Evolutionary conservation across 2,888 invertebrate genomes (phyloP), one percentile per base, ranked within the genome.

Genomic region (Diplolepis rosae): DNA sequence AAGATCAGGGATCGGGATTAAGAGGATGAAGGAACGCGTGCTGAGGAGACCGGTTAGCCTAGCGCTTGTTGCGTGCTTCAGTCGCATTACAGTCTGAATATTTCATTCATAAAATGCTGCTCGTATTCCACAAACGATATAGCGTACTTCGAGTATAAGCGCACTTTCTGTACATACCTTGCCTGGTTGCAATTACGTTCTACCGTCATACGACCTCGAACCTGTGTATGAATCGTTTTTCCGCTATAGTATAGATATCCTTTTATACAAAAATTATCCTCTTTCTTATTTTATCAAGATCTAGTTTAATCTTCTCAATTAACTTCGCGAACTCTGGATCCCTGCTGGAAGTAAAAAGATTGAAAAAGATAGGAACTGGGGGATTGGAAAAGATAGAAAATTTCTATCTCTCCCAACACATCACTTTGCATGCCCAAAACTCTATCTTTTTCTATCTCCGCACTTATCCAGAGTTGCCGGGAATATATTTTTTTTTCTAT

Each of bases 101-200:
- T 88, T 88, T 87, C 88, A 87, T 88, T 88, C 88, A 88, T 88
- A 87, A 87, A 83, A 79, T 83, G 79, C 79, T 78, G 79, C 77
- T 77, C 78, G 83, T 85, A 82, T 86, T 82, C 82, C 81, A 71
- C 77, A 77, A 77, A 83, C 72, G 68, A 69, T 71, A 65, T 65
- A 65, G 65, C 65, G 32, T 30, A 48, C 50, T 39, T 39, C 24
- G 61, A 35, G 65, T 30, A 66, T 32, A 66, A 51, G 71, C 24
- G 32, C 35, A 69, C 66, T 45, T 32, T 66, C 68, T 50, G 66
- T 61, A 70, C 68, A 68, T 70, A 71, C 72, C 70, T 42, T 65
- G 68, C 73, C 68, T 68, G 68, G 68, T 68, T 67, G 70, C 74
- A 74, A 76, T 76, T 76, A 73, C 74, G 72, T 30, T 61, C 66